Conservation (phyloP, 53 echinoderm and acorn worm genomes). For the Luidia sarsii region DNA sequence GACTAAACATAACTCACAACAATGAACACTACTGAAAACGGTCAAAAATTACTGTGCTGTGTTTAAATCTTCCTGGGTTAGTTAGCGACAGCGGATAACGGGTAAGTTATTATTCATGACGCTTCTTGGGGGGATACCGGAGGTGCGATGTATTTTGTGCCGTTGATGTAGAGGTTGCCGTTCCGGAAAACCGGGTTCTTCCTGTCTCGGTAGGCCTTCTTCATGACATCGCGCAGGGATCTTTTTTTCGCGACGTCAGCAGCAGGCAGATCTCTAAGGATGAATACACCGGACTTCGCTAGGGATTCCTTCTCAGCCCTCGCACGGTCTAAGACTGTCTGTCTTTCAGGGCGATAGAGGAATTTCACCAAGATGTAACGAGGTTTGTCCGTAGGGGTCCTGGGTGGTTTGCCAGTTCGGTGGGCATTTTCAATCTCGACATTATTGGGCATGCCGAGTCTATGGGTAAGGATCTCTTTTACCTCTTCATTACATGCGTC, state of each 20-base stretch:
- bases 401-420: background rate
- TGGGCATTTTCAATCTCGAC: constrained; percentile 17
- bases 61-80: no score
- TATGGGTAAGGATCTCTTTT: background rate
- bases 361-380: background rate
- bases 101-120: background rate
- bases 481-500: background rate
- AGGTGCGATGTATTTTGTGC: background rate
- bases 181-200: background rate
- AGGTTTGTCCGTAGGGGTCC: background rate
- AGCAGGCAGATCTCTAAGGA: background rate
- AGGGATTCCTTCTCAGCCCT: background rate
- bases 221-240: background rate
- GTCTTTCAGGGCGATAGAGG: background rate
- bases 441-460: no score
- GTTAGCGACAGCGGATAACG: no score
- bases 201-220: background rate
- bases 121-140: background rate
- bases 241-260: constrained; percentile 19
- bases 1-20: no score
- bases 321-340: background rate
- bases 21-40: no score
- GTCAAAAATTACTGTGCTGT: no score
- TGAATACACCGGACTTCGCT: background rate
- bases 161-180: constrained; percentile 1